Percentiles rank a stretch among this genome's conserved stretches.
Evolutionary conservation across 2,113 vertebrate species (phyloP).

Genomic region (Platanista minor): DNA sequence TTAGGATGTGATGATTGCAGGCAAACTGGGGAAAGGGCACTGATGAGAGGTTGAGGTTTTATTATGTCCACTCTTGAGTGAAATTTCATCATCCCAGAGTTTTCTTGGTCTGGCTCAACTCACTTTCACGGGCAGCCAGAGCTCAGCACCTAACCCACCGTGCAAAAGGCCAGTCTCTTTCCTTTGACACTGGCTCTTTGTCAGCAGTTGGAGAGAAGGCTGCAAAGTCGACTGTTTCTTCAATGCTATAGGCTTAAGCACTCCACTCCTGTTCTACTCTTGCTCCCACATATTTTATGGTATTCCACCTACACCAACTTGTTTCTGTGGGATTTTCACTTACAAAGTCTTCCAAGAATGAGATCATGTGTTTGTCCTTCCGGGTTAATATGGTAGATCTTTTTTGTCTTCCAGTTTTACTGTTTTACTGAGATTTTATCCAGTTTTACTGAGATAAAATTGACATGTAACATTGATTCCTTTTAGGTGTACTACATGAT

Average conservation of each 20-base stretch:
- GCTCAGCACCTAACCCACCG: neutral
- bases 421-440: neutral
- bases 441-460: neutral
- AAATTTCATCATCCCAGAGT: neutral
- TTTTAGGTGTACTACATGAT: neutral
- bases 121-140: neutral
- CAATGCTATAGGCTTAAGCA: neutral
- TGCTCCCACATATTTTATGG: neutral
- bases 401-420: neutral
- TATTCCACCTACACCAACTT: neutral
- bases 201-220: neutral
- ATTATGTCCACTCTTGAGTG: neutral
- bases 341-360: neutral
- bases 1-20: neutral
- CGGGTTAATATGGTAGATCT: neutral
- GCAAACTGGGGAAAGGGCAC: neutral
- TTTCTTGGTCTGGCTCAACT: conserved; percentile 34
- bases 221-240: neutral
- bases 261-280: too few relatives aligned
- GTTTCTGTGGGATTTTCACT: neutral
- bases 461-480: neutral
- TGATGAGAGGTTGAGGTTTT: neutral
- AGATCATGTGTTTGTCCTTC: neutral
- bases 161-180: neutral
- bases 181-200: neutral